phyloP scores from a whole-genome alignment of 2,888 invertebrate genomes.

The Psococerastis gibbosa region DNA sequence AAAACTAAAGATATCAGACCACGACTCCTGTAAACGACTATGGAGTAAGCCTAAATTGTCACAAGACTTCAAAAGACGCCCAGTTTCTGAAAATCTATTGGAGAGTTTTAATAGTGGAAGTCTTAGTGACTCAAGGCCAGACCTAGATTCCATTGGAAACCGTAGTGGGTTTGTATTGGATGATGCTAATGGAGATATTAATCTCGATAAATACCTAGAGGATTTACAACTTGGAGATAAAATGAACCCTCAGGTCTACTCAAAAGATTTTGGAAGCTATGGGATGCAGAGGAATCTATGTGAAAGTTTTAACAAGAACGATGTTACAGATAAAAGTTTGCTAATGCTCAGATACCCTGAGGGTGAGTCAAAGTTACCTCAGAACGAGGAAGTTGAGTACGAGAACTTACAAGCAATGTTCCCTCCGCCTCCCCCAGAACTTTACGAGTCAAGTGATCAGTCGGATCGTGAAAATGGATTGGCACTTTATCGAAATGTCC shows the following conservation, averaged over 20 bases:
- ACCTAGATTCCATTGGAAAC: slow-evolving; percentile 20
- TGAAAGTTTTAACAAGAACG: background rate
- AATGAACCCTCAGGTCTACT: slow-evolving; percentile 24
- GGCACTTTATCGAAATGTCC: slow-evolving; percentile 2
- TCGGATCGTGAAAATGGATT: background rate
- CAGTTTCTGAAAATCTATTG: slow-evolving; percentile 46
- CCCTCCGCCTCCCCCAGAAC: slow-evolving; percentile 16
- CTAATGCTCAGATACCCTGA: slow-evolving; percentile 3
- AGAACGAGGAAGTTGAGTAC: slow-evolving; percentile 18
- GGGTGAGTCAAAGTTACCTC: slow-evolving; percentile 4
- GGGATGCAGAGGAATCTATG: background rate
- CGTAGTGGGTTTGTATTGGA: slow-evolving; percentile 18
- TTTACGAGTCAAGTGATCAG: slow-evolving; percentile 4
- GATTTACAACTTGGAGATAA: slow-evolving; percentile 38
- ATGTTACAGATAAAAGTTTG: background rate
- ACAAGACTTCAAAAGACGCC: slow-evolving; percentile 35
- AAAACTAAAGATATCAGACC: slow-evolving; percentile 2
- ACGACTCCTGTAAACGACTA: slow-evolving; percentile 3
- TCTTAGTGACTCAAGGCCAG: slow-evolving; percentile 13
- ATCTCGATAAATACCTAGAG: slow-evolving; percentile 46
- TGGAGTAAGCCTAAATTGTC: slow-evolving; percentile 2
- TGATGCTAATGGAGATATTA: slow-evolving; percentile 30
- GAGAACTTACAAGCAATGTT: slow-evolving; percentile 18
- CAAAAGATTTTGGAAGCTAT: slow-evolving; percentile 16
- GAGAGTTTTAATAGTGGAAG: slow-evolving; percentile 46